Percentiles rank a stretch among this genome's conserved stretches.
Evolutionary conservation across 2,113 vertebrate genomes (phyloP).

Genomic region (Callocephalon fimbriatum): DNA sequence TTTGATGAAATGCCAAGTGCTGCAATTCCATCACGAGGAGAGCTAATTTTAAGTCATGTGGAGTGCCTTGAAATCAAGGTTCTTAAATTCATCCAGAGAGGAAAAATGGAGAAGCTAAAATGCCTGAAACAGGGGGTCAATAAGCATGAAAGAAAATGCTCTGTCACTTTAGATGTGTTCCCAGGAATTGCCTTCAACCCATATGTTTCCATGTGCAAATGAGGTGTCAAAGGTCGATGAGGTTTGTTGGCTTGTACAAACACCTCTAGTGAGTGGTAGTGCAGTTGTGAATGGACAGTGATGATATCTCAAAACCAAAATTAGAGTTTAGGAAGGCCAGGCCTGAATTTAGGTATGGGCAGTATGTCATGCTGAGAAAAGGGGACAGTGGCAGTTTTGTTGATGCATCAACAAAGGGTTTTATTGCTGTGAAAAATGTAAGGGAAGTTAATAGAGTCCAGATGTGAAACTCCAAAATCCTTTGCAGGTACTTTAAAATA

Average conservation of each 20-base stretch:
- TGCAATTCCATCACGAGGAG: background rate
- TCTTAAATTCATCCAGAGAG: background rate
- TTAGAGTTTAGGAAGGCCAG: fast-evolving
- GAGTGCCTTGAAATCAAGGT: background rate
- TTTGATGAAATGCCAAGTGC: background rate
- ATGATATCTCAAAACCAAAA: background rate
- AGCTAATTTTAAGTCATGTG: background rate
- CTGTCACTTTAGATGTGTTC: background rate
- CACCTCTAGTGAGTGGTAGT: background rate
- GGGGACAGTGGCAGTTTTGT: background rate
- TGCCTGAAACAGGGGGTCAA: background rate
- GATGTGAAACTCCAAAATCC: background rate
- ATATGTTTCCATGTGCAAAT: fast-evolving
- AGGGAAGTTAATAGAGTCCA: background rate
- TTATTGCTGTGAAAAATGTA: background rate
- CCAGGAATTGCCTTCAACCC: background rate
- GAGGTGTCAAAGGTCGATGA: fast-evolving
- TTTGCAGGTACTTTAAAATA: background rate
- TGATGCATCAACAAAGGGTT: background rate
- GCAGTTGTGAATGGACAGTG: background rate
- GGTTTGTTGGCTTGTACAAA: background rate
- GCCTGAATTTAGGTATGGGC: background rate
- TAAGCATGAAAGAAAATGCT: background rate
- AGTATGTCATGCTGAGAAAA: background rate
- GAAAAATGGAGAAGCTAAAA: background rate